Evolutionary conservation across 2,797 vertebrate genomes (phyloP), one percentile per base, ranked within the genome.

Genomic region (Chrysocyon brachyurus): DNA sequence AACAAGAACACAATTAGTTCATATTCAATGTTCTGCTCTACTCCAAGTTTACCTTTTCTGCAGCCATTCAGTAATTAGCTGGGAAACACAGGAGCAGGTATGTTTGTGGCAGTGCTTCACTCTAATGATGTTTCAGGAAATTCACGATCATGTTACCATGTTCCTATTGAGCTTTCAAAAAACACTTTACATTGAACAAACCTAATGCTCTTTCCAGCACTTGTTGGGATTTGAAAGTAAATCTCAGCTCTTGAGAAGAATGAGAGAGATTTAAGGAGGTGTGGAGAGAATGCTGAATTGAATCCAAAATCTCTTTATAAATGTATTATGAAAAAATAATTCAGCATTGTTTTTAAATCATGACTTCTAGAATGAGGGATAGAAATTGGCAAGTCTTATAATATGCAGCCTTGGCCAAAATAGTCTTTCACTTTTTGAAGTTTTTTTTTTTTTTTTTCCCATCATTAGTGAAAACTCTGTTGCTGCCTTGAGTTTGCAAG

Each of bases 171-270:
- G 73, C 86, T 92, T 95, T 94, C 88, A 19, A 72, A 97, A 97
- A 91, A 26, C 26, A 61, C 54, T 95, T 93, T 63, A 40, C 24
- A 33, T 4, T 61, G 59, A 95, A 91, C 54, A 92, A 91, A 90
- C 56, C 19, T 78, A 90, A 85, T 84, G 61, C 56, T 83, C 31
- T 89, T 97, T 98, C 88, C 91, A 97, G 90, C 4, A 97, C 92
- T 86, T 96, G 96, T 92, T 97, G 78, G 81, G 91, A 97, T 98
- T 96, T 96, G 96, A 98, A 97, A 97, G 61, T 88, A 96, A 98
- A 96, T 96, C 95, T 96, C 49, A 78, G 83, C 86, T 96, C 92
- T 97, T 90, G 61, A 97, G 86, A 94, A 96, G 83, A 96, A 92
- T 79, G 90, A 97, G 78, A 94, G 90, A 85, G 72, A 90, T 96